Percentiles rank a stretch among this genome's conserved stretches.
Conservation (phyloP, 2,888 invertebrate species). For the Caenorhabditis sp. region DNA sequence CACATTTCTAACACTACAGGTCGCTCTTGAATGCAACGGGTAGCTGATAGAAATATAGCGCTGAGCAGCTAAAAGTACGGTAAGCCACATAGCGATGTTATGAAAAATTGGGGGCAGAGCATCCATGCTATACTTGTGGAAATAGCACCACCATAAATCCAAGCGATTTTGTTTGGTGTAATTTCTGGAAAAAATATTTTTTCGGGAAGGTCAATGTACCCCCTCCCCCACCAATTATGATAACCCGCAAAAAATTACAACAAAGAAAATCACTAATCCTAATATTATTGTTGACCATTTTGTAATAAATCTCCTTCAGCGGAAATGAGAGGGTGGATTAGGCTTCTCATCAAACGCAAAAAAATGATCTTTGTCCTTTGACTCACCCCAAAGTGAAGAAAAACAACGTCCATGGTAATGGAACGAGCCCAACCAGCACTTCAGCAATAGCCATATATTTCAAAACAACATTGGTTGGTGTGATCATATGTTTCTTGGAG, state of each 20-base stretch:
- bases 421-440: constrained; percentile 88
- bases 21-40: constrained; percentile 85
- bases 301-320: not conserved
- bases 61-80: constrained; percentile 87
- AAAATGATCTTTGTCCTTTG: not conserved
- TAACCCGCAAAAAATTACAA: too few species aligned
- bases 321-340: not conserved
- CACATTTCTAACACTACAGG: constrained; percentile 78
- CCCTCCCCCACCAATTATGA: too few species aligned
- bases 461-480: constrained; percentile 68
- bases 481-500: constrained; percentile 84
- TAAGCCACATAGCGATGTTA: constrained; percentile 92
- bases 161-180: constrained; percentile 45
- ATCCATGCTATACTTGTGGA: constrained; percentile 69
- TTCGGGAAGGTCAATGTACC: too few species aligned
- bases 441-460: constrained; percentile 91
- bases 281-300: not conserved
- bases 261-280: too few species aligned
- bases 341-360: too few species aligned
- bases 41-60: constrained; percentile 92
- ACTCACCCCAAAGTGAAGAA: constrained; percentile 64
- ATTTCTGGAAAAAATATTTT: constrained; percentile 50
- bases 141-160: constrained; percentile 68
- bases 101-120: constrained; percentile 81
- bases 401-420: constrained; percentile 84